Evolutionary conservation across 2,888 invertebrate species (phyloP).

Genomic region (Chaetogeoica ovagalla): DNA sequence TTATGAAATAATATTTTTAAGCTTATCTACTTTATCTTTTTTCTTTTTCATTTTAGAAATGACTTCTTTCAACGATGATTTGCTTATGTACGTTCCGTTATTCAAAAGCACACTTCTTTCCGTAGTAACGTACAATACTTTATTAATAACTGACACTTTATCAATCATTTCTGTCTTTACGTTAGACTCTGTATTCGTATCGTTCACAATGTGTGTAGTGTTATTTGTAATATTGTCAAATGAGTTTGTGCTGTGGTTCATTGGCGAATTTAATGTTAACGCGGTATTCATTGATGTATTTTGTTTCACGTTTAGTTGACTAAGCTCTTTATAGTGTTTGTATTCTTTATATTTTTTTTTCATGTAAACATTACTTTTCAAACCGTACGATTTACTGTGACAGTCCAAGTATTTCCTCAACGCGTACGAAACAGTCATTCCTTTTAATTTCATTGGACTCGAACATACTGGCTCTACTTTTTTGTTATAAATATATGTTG

Average conservation of each 20-base stretch:
- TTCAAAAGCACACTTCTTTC: constrained; percentile 31
- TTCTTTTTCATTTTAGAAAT: constrained; percentile 29
- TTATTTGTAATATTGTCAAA: background rate
- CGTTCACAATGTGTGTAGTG: background rate
- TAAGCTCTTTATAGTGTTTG: constrained; percentile 4
- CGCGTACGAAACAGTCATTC: constrained; percentile 69
- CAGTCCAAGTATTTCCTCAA: constrained; percentile 61
- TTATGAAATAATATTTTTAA: constrained; percentile 12
- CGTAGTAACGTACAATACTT: background rate
- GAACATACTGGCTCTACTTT: constrained; percentile 68
- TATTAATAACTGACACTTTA: background rate
- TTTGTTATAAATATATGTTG: constrained; percentile 63
- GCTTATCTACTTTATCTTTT: constrained; percentile 27
- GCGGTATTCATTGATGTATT: background rate
- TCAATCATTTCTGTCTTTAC: constrained; percentile 1
- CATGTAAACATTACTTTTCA: constrained; percentile 8
- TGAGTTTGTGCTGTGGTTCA: background rate
- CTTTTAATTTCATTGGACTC: constrained; percentile 64
- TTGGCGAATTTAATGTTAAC: constrained; percentile 10
- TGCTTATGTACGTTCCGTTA: constrained; percentile 40
- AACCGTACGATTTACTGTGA: background rate
- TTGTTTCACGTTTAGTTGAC: background rate
- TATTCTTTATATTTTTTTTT: constrained; percentile 41
- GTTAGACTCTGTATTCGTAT: background rate
- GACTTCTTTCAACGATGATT: constrained; percentile 26